Evolutionary conservation across 2,888 invertebrate species (phyloP), one percentile per base, ranked within the genome.

Genomic region (Pammene aurita): DNA sequence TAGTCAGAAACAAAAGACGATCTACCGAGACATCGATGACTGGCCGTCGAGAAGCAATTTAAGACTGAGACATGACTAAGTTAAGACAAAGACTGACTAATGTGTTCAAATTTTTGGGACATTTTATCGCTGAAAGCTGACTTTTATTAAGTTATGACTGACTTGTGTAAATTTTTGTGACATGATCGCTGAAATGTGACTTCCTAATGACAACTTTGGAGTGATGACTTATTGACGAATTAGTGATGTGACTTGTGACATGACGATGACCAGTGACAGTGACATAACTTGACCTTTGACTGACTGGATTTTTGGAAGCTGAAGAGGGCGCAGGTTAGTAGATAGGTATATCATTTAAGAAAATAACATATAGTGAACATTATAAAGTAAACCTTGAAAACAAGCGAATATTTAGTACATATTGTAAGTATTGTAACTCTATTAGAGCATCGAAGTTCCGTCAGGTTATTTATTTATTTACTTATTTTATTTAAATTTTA

Each of bases 1-100:
- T 90, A 89, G 89, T 88, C 90, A 84, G 81, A 78, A 80, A 83
- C 44, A 55, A n/a, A 14, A 18, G 76, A 80, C 79, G 76, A 75
- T 80, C 77, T 54, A 73, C 73, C 77, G 77, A 69, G 52, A 70
- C 72, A 52, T 52, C 71, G 71, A 73, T 63, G 46, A 66, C 66
- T 58, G 58, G 65, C 65, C 57, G 58, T 52, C 58, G 50, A 42
- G 55, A 35, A 26, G 26, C 11, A 52, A 13, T 46, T 38, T 56
- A 35, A 65, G 56, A 56, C 54, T 52, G 34, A 64, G 38, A 56
- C 54, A n/a, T 63, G 63, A 63, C 42, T 48, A 48, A n/a, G 14
- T 14, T 62, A 63, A 42, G 63, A 35, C 48, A 16, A 9, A 14
- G 44, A 55, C 44, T 64, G 54, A 54, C 34, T 34, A 26, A 54